A percentile compares a stretch with the other conserved stretches of the same genome.
These are phyloP conservation scores for Carpatolechia fugitivella DNA, from an alignment of 2,888 invertebrate species.

Conservation along the genomic window DNA sequence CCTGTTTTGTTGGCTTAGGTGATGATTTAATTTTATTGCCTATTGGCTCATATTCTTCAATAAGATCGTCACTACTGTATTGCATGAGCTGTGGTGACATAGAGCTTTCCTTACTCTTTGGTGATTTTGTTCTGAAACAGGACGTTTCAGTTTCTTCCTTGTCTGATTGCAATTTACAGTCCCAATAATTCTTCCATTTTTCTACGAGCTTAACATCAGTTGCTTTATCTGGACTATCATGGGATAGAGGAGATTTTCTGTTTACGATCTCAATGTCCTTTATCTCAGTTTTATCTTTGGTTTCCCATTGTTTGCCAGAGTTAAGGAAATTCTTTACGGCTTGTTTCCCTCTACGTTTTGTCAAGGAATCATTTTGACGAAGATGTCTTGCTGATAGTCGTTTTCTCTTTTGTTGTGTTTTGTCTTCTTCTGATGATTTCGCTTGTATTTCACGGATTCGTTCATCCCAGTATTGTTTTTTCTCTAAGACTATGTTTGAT, in stretches of 20 bases:
- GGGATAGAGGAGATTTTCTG: slow-evolving; percentile 20
- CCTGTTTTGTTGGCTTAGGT: slow-evolving; percentile 49
- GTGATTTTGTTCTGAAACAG: slow-evolving; percentile 31
- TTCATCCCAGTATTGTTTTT: slow-evolving; percentile 75
- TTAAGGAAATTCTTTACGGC: slow-evolving; percentile 59
- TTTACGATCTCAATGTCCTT: slow-evolving; percentile 26
- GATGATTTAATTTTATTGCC: slow-evolving; percentile 19
- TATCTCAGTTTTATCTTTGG: slow-evolving; percentile 19
- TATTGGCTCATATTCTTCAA: slow-evolving; percentile 17
- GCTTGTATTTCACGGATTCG: slow-evolving; percentile 67
- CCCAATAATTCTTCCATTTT: slow-evolving; percentile 71
- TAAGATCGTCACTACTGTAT: slow-evolving; percentile 19
- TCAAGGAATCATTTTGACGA: slow-evolving; percentile 63
- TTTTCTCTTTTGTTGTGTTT: slow-evolving; percentile 50
- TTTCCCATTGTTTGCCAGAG: slow-evolving; percentile 39
- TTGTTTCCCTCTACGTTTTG: slow-evolving; percentile 66
- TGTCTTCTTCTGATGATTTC: slow-evolving; percentile 55
- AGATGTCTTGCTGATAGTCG: slow-evolving; percentile 51
- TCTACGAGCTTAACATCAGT: slow-evolving; percentile 51
- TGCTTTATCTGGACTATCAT: slow-evolving; percentile 23
- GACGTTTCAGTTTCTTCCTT: slow-evolving; percentile 32
- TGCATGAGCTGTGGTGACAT: slow-evolving; percentile 18
- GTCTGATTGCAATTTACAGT: slow-evolving; percentile 56
- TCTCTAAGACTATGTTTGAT: slow-evolving; percentile 66
- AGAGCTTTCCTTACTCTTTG: slow-evolving; percentile 22